Conservation (phyloP, 2,888 invertebrate genomes). For the Geotrupes spiniger region DNA sequence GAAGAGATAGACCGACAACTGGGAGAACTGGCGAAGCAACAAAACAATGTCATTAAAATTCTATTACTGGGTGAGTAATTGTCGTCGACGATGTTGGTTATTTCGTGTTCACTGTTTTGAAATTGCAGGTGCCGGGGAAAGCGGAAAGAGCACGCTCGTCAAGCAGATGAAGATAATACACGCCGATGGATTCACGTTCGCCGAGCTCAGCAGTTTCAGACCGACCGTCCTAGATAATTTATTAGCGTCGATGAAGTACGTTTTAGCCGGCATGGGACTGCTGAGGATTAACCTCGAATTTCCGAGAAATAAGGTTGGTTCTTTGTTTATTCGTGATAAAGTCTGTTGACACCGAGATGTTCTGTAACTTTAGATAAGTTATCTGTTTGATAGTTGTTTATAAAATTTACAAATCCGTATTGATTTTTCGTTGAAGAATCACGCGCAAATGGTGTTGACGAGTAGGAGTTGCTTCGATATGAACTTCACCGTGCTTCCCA, state of each 20-base stretch:
- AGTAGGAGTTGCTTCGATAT: conserved; percentile 57
- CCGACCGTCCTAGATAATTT: conserved; percentile 65
- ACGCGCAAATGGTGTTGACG: conserved; percentile 54
- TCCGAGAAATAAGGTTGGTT: conserved; percentile 54
- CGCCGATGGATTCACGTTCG: conserved; percentile 61
- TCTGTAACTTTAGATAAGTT: too few species aligned
- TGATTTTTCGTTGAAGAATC: conserved; percentile 39
- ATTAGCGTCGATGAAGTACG: conserved; percentile 66
- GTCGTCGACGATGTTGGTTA: too few species aligned
- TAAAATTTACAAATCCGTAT: background rate
- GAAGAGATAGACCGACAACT: conserved; percentile 61
- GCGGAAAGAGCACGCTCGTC: conserved; percentile 66
- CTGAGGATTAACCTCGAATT: conserved; percentile 61
- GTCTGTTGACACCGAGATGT: too few species aligned
- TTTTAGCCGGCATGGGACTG: conserved; percentile 63
- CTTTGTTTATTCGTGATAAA: too few species aligned
- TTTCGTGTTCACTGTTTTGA: too few species aligned
- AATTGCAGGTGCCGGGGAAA: conserved; percentile 61
- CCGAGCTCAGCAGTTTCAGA: conserved; percentile 60
- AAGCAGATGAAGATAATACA: conserved; percentile 71
- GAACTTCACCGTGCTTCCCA: conserved; percentile 54
- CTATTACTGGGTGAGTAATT: conserved; percentile 55
- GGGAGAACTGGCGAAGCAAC: conserved; percentile 57
- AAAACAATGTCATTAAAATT: conserved; percentile 62
- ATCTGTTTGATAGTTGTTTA: too few species aligned